These are phyloP conservation scores for Drosophila dunni DNA, from an alignment of 1,140 invertebrate species.

Conservation along the genomic window DNA sequence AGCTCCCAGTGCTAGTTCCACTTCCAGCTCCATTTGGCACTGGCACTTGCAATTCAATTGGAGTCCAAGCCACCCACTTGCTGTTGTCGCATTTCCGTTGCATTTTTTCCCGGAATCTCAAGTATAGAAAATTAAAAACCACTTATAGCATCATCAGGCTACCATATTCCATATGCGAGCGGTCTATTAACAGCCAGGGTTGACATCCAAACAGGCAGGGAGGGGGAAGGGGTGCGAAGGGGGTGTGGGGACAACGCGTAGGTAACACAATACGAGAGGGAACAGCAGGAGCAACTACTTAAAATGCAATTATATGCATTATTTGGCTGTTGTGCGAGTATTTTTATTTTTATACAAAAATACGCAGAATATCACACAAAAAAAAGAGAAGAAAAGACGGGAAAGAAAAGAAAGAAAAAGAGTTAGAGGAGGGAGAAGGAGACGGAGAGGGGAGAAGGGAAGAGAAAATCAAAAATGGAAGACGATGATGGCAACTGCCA, in stretches of 20 bases:
- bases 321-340: slow-evolving; percentile 67
- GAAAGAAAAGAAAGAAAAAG: slow-evolving; percentile 19
- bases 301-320: slow-evolving; percentile 83
- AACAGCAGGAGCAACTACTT: slow-evolving; percentile 70
- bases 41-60: slow-evolving; percentile 33
- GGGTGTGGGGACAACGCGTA: slow-evolving; percentile 22
- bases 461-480: slow-evolving; percentile 43
- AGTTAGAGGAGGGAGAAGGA: slow-evolving; percentile 6
- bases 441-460: too few relatives aligned
- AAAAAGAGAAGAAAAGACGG: slow-evolving; percentile 13
- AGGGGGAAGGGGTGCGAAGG: not conserved
- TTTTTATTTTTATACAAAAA: slow-evolving; percentile 68
- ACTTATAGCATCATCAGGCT: slow-evolving; percentile 33
- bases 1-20: not conserved
- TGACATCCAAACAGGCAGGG: slow-evolving; percentile 35
- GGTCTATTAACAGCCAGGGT: slow-evolving; percentile 52
- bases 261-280: slow-evolving; percentile 69
- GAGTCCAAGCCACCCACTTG: slow-evolving; percentile 68
- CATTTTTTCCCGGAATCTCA: slow-evolving; percentile 62
- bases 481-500: slow-evolving; percentile 43
- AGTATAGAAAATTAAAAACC: slow-evolving; percentile 74
- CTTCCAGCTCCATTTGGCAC: not conserved
- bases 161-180: slow-evolving; percentile 15
- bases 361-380: slow-evolving; percentile 63
- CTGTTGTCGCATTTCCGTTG: slow-evolving; percentile 65